Evolutionary conservation across 2,113 vertebrate species (phyloP).

Genomic region (Physeter macrocephalus): DNA sequence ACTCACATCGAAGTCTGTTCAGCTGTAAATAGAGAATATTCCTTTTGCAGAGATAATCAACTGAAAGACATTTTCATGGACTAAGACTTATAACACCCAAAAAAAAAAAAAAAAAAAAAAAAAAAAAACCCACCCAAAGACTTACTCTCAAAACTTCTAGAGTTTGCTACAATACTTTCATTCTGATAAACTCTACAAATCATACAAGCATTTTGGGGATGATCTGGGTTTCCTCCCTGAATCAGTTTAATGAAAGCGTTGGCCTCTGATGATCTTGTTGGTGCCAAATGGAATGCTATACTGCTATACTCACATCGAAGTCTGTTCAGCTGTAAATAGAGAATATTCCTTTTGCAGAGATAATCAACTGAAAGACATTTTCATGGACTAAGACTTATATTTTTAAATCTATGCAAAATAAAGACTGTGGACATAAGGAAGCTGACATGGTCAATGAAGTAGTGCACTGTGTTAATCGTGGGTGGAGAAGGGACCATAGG

Average conservation of each 20-base stretch:
- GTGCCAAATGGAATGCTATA: background rate
- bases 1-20: background rate
- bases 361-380: background rate
- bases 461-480: background rate
- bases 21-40: background rate
- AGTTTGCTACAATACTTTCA: background rate
- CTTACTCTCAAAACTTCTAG: background rate
- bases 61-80: background rate
- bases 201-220: background rate
- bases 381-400: background rate
- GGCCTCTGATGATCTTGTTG: background rate
- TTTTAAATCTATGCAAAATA: background rate
- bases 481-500: background rate
- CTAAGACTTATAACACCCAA: too few species aligned
- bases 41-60: background rate
- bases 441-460: background rate
- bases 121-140: background rate
- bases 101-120: too few species aligned
- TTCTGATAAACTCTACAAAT: background rate
- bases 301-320: background rate
- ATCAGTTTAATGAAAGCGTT: background rate
- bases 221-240: background rate
- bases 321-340: background rate
- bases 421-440: background rate
- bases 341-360: background rate